phyloP scores from a whole-genome alignment of 2,113 vertebrate species.

The Neotoma lepida region DNA sequence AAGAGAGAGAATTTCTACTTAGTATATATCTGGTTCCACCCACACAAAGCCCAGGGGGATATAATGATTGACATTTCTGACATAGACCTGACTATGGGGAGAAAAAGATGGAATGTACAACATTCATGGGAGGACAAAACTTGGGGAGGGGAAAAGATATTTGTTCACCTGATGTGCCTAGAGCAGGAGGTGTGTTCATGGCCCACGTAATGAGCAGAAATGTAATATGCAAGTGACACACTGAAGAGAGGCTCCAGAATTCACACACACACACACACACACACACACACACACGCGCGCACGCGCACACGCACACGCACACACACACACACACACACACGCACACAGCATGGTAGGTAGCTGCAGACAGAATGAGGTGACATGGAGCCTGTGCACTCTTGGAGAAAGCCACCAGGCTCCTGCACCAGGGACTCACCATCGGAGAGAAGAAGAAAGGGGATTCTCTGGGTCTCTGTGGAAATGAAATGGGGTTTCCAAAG shows the following conservation, averaged over 20 bases:
- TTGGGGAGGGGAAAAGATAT: background rate
- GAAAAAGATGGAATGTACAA: background rate
- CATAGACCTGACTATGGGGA: background rate
- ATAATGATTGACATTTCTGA: background rate
- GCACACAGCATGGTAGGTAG: background rate
- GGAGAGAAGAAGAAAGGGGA: background rate
- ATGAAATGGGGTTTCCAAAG: background rate
- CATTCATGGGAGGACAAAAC: background rate
- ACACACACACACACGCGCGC: no score
- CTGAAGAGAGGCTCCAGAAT: background rate
- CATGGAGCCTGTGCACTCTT: background rate
- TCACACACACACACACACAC: background rate
- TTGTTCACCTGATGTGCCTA: background rate
- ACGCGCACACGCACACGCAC: accelerated
- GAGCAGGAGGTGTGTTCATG: background rate
- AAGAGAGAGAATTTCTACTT: background rate
- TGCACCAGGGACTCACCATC: background rate
- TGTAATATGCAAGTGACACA: background rate
- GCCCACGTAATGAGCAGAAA: background rate
- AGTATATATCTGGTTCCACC: background rate
- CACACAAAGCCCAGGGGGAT: background rate
- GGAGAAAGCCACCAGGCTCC: background rate
- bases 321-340: background rate
- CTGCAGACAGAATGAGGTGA: background rate
- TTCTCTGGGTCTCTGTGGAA: background rate